These are phyloP conservation scores for Strix aluco DNA, from an alignment of 2,113 vertebrate genomes.

Conservation along the genomic window DNA sequence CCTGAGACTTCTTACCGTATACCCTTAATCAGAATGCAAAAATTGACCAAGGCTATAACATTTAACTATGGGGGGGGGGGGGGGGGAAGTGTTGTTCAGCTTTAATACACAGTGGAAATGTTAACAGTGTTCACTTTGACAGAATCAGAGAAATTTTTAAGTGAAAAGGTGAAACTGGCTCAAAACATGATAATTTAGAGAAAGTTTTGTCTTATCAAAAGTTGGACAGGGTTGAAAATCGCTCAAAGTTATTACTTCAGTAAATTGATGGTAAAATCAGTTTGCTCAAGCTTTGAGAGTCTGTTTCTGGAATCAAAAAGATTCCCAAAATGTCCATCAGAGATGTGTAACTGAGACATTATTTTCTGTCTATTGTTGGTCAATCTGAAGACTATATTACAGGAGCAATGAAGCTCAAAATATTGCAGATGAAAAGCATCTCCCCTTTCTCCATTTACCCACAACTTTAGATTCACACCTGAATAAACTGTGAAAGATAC, in stretches of 20 bases:
- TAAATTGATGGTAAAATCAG: not conserved
- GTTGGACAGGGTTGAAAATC: not conserved
- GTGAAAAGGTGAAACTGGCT: not conserved
- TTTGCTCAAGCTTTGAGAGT: not conserved
- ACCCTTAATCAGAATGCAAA: not conserved
- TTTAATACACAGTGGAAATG: not conserved
- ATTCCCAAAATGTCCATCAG: not conserved
- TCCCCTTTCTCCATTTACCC: not conserved
- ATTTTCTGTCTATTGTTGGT: not conserved
- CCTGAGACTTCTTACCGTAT: not conserved
- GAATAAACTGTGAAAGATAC: not conserved
- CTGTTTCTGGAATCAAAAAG: not conserved
- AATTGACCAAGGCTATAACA: accelerated
- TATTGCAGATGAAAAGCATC: not conserved
- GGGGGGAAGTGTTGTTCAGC: not conserved
- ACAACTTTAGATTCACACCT: not conserved
- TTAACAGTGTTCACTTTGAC: not conserved
- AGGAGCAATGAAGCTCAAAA: not conserved
- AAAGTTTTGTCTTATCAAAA: not conserved
- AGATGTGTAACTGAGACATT: not conserved
- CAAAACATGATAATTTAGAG: not conserved
- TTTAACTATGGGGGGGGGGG: not conserved
- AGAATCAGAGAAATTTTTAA: not conserved
- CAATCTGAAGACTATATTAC: not conserved
- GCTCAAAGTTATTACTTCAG: not conserved